Base-by-base conservation (phyloP, 2,888 invertebrate genomes). In the Nasonia oneida region DNA sequence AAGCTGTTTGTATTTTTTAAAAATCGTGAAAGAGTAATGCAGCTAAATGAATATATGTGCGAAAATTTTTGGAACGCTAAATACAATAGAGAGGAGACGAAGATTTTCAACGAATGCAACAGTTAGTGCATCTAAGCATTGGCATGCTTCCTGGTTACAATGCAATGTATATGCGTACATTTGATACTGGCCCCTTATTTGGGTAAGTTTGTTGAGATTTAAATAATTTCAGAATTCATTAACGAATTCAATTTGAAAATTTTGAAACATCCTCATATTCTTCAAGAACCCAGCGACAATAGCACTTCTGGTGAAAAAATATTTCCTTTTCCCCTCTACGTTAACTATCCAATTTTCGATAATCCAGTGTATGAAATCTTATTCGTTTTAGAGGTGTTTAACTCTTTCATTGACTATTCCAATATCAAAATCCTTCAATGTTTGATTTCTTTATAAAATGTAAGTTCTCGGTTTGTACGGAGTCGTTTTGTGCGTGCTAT, bases 1-100 rank as follows among this genome's bases (percentile, higher is more conserved):
- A 90, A 90, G 79, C 81, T 90, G 8, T 18, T 80, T 0, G 73
- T 89, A 14, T 90, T 89, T 33, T 73, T 88, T 14, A 75, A 64
- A 14, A 83, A 88, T 76, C 89, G 90, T 2, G 74, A 82, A 61
- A 85, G 88, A 53, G 87, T 91, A 3, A 76, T 88, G 61, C 79
- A 89, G 37, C 88, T 90, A 29, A 90, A 89, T 77, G 85, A 64
- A 42, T 89, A 87, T 70, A 89, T 89, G 33, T 87, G 89, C 61
- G 80, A 84, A 8, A 77, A 84, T 33, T 91, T 89, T 79, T 90
- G 89, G 89, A 87, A 87, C 33, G 86, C 77, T 2, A 53, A 78
- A 53, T 89, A 89, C 78, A 86, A 86, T 64, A 29, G 50, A 4
- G 61, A 84, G 15, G 89, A 90, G 64, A 85, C 85, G 1, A 4